A percentile compares a stretch with the other conserved stretches of the same genome.
Evolutionary conservation across 2,113 vertebrate species (phyloP).

Genomic region (Syrrhaptes paradoxus): DNA sequence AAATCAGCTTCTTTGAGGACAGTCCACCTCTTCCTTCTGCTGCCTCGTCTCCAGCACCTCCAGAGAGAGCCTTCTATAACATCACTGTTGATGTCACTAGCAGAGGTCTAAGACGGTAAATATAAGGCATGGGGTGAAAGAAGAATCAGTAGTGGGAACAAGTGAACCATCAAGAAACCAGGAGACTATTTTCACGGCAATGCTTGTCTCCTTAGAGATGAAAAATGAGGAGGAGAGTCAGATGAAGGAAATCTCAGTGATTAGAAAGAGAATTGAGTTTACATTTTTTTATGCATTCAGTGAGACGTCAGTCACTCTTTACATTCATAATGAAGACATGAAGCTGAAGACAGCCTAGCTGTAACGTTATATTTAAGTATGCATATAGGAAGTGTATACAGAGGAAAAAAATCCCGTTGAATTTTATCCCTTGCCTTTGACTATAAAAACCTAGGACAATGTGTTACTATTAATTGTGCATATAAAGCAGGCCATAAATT

Average conservation of each 20-base stretch:
- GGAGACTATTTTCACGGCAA: slow-evolving; percentile 43
- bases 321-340: not conserved
- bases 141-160: slow-evolving; percentile 1
- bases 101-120: not conserved
- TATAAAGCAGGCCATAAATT: slow-evolving; percentile 19
- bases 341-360: not conserved
- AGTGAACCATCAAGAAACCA: not conserved
- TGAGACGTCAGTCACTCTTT: not conserved
- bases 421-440: slow-evolving; percentile 2
- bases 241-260: slow-evolving; percentile 33
- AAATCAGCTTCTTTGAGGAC: slow-evolving; percentile 24
- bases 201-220: slow-evolving; percentile 57
- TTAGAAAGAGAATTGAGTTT: slow-evolving; percentile 21
- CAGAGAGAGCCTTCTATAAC: not conserved
- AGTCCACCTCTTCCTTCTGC: slow-evolving; percentile 39
- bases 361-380: not conserved
- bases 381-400: not conserved
- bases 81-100: slow-evolving; percentile 13
- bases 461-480: slow-evolving; percentile 37
- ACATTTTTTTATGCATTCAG: not conserved
- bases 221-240: slow-evolving; percentile 48
- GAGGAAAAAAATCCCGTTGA: not conserved
- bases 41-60: not conserved
- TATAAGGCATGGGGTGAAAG: slow-evolving; percentile 8
- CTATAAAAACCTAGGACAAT: slow-evolving; percentile 1